Evolutionary conservation across 2,888 invertebrate genomes (phyloP).

Genomic region (Brenthis hecate): DNA sequence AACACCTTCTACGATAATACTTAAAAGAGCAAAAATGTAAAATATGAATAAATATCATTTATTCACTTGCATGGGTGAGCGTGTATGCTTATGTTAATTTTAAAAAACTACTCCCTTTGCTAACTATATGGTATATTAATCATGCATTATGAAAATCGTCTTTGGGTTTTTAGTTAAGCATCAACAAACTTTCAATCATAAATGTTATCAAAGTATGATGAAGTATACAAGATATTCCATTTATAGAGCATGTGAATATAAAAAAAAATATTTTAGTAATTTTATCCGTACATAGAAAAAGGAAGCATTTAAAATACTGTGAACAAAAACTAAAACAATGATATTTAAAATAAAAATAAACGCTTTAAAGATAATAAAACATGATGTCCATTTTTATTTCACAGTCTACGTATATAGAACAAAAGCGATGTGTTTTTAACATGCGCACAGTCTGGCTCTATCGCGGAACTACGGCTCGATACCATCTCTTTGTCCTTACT

Average conservation of each 20-base stretch:
- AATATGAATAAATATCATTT: no score
- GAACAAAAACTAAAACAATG: not conserved
- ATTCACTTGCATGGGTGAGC: no score
- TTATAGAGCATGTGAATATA: not conserved
- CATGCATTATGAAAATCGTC: no score
- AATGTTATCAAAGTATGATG: no score
- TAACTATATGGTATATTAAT: no score
- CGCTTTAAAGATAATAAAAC: constrained; percentile 16
- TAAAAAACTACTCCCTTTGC: no score
- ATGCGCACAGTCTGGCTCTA: constrained; percentile 20
- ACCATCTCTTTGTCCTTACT: constrained; percentile 24
- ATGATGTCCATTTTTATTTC: constrained; percentile 18
- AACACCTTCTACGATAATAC: no score
- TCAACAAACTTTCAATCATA: no score
- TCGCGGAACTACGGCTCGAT: constrained; percentile 35
- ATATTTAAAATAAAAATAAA: constrained; percentile 2
- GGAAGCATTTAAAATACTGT: not conserved
- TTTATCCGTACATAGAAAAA: not conserved
- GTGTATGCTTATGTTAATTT: no score
- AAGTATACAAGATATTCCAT: no score
- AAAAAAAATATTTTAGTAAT: not conserved
- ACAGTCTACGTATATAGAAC: constrained; percentile 16
- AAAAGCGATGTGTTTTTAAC: constrained; percentile 28
- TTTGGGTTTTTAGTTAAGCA: no score
- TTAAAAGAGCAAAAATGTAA: no score